Base-by-base conservation (phyloP, 30 jellyfish, hydroid and myxozoan genomes). In the Aurelia sp. region DNA sequence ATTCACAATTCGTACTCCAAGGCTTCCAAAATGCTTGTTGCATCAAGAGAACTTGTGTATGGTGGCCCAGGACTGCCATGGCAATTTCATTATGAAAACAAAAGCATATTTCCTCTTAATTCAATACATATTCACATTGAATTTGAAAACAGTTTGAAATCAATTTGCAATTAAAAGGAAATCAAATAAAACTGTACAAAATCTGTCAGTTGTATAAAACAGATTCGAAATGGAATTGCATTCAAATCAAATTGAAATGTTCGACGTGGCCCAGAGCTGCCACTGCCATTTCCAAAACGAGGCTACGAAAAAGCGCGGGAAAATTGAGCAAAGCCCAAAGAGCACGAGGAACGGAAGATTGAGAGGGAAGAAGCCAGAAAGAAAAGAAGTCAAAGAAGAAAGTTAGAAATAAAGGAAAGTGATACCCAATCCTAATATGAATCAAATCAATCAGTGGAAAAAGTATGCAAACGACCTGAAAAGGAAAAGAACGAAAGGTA, bases 21-120 rank as follows among this genome's bases (percentile, higher is more conserved):
- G 65, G 17, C 62, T 27, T 8, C 27, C 13, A 71, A 71, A 19
- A 19, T 3, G 18, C 18, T 8, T 40, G 8, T 33, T 47, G 82
- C 40, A 9, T 7, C 66, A 30, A 71, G 20, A 22, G 82, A 71
- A 47, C 35, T 71, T 1, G 51, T 40, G 51, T 52, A 75, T 75
- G 86, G 86, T 75, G 86, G 86, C 86, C 50, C 76, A 75, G 86
- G 57, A 30, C 86, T 52, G 86, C 86, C 86, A 75, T 8, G 44
- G 52, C 50, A 6, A 17, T 75, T 52, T 75, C 21, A 0, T 0
- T n/a, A 7, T 44, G 55, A 44, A 44, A 53, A 75, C 21, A 24
- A 13, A 75, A 67, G 11, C 15, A 17, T 6, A 16, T 27, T 27
- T 67, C 20, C 58, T 31, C 16, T 40, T 11, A n/a, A 17, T 17